Evolutionary conservation across 2,888 invertebrate genomes (phyloP).

Genomic region (Xylophagus ater): DNA sequence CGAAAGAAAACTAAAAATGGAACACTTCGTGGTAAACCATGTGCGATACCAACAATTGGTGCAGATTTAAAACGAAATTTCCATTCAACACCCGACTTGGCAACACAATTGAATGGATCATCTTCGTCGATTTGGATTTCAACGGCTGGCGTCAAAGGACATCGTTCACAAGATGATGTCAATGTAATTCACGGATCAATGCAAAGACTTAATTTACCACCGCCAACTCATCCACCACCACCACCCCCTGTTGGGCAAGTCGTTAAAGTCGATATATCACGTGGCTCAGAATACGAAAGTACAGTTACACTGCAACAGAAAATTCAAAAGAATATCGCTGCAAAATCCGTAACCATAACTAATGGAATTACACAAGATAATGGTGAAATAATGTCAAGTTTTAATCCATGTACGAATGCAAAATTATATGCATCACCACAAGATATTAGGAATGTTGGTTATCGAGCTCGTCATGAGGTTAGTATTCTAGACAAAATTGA

Average conservation of each 20-base stretch:
- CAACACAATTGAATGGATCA: slow-evolving; percentile 40
- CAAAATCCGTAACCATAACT: slow-evolving; percentile 20
- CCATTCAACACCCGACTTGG: slow-evolving; percentile 80
- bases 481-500: too few species aligned
- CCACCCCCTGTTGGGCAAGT: slow-evolving; percentile 64
- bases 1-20: slow-evolving; percentile 46
- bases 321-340: slow-evolving; percentile 32
- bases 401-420: slow-evolving; percentile 75
- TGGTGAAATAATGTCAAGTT: slow-evolving; percentile 64
- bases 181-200: slow-evolving; percentile 40
- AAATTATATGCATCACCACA: slow-evolving; percentile 83
- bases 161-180: slow-evolving; percentile 62
- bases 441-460: slow-evolving; percentile 64
- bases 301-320: slow-evolving; percentile 35
- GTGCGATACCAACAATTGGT: slow-evolving; percentile 35
- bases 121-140: slow-evolving; percentile 33
- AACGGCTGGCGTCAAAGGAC: slow-evolving; percentile 40
- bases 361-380: slow-evolving; percentile 23
- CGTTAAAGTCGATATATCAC: slow-evolving; percentile 53
- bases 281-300: slow-evolving; percentile 40
- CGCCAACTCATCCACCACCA: slow-evolving; percentile 73
- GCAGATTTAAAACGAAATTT: slow-evolving; percentile 62
- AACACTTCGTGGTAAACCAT: slow-evolving; percentile 37
- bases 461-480: slow-evolving; percentile 43
- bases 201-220: slow-evolving; percentile 50